These are phyloP conservation scores for Sebastes umbrosus DNA, from an alignment of 2,797 vertebrate genomes.

Conservation along the genomic window DNA sequence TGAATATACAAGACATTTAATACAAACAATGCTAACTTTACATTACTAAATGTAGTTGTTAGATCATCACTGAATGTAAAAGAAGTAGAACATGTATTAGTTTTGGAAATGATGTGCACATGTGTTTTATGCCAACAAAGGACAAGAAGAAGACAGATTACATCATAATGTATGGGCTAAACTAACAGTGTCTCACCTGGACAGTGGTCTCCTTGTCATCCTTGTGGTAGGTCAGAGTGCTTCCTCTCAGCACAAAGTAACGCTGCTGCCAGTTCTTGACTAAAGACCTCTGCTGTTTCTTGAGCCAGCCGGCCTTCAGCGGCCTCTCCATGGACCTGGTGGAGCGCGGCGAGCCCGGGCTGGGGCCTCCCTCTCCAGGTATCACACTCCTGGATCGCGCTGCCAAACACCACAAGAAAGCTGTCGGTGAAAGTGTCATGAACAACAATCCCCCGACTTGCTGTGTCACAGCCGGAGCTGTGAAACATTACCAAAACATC, in stretches of 20 bases:
- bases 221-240: slow-evolving; percentile 91
- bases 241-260: slow-evolving; percentile 91
- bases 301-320: slow-evolving; percentile 93
- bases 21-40: background rate
- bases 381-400: slow-evolving; percentile 91
- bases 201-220: slow-evolving; percentile 90
- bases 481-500: slow-evolving; percentile 29
- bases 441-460: background rate
- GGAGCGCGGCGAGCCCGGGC: slow-evolving; percentile 47
- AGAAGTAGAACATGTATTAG: background rate
- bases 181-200: slow-evolving; percentile 81
- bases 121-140: background rate
- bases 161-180: background rate
- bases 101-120: background rate
- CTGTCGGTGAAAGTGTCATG: background rate
- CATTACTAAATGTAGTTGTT: background rate
- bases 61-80: background rate
- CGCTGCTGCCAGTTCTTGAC: slow-evolving; percentile 96
- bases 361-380: slow-evolving; percentile 78
- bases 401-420: slow-evolving; percentile 65
- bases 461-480: slow-evolving; percentile 4
- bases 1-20: background rate
- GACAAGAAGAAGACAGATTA: background rate
- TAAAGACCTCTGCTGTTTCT: slow-evolving; percentile 93
- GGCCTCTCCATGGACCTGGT: slow-evolving; percentile 85